Conservation (phyloP, 2,888 invertebrate genomes). For the Campoletis raptor region DNA sequence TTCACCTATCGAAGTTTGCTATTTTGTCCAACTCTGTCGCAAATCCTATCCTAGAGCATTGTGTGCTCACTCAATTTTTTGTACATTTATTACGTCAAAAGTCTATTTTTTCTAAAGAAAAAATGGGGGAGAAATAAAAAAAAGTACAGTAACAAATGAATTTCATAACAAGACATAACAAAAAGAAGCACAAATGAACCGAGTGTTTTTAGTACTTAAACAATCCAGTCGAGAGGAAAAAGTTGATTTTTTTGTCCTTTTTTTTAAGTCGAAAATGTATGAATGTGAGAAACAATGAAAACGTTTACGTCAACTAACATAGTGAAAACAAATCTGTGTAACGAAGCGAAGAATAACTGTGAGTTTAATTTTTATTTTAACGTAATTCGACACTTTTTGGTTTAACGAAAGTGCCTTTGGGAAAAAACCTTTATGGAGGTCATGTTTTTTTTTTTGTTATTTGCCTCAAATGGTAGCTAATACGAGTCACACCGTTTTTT, state of each 20-base stretch:
- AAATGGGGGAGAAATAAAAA: not conserved
- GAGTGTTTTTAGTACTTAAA: constrained; percentile 73
- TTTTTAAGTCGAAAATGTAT: constrained; percentile 45
- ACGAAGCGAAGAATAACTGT: constrained; percentile 23
- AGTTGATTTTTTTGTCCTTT: constrained; percentile 19
- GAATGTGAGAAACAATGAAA: constrained; percentile 46
- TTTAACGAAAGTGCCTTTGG: constrained; percentile 59
- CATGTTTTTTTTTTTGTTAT: constrained; percentile 6
- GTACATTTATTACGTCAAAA: constrained; percentile 71
- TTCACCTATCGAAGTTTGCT: not conserved
- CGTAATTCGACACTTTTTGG: constrained; percentile 8
- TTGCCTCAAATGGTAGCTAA: constrained; percentile 25
- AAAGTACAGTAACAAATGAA: constrained; percentile 41
- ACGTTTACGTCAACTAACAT: constrained; percentile 32
- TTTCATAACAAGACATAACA: constrained; percentile 49
- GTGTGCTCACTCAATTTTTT: constrained; percentile 47
- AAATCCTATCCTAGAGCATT: constrained; percentile 30
- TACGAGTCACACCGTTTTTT: constrained; percentile 23
- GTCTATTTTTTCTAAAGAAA: constrained; percentile 63
- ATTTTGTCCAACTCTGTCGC: constrained; percentile 30
- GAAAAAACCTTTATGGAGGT: constrained; percentile 18
- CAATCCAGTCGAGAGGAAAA: constrained; percentile 24
- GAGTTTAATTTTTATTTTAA: constrained; percentile 24
- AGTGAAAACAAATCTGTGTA: constrained; percentile 7
- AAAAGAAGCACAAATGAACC: constrained; percentile 62